A percentile compares a stretch with the other conserved stretches of the same genome.
These are phyloP conservation scores for Eubucco bourcierii DNA, from an alignment of 2,113 vertebrate species.

Conservation along the genomic window DNA sequence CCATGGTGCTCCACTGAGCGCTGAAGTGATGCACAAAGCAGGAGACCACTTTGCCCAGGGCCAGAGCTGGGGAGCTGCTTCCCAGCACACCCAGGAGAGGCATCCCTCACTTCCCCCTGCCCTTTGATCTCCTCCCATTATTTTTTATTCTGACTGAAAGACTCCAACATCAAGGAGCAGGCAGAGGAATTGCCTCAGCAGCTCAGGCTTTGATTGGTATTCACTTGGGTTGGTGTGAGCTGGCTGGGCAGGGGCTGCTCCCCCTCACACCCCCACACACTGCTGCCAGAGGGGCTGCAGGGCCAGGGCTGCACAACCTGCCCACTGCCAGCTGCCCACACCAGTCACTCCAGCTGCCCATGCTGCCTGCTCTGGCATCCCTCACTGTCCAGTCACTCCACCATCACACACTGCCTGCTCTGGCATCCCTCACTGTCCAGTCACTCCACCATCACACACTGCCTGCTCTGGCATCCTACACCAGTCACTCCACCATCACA, in stretches of 20 bases:
- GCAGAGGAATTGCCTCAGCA: neutral
- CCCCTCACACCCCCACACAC: rapidly evolving
- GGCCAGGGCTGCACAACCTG: neutral
- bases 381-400: too few relatives aligned
- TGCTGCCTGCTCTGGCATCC: too few relatives aligned
- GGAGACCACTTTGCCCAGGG: rapidly evolving
- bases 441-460: too few relatives aligned
- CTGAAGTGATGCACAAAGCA: neutral
- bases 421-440: too few relatives aligned
- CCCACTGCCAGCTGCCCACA: neutral
- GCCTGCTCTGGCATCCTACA: too few relatives aligned
- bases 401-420: too few relatives aligned
- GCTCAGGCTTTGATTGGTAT: constrained; percentile 5
- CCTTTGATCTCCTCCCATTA: neutral
- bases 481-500: too few relatives aligned
- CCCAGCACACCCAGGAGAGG: neutral
- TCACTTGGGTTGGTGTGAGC: neutral
- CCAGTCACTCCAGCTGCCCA: too few relatives aligned
- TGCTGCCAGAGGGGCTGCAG: neutral
- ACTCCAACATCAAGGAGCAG: constrained; percentile 30
- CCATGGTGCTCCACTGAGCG: rapidly evolving
- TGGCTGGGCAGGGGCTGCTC: neutral
- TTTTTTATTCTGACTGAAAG: constrained; percentile 2
- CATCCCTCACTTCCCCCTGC: neutral
- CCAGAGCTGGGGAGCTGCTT: neutral